Percentiles rank a stretch among this genome's conserved stretches.
These are phyloP conservation scores for Parotocinclus haroldoi DNA, from an alignment of 2,797 vertebrate species.

Conservation along the genomic window DNA sequence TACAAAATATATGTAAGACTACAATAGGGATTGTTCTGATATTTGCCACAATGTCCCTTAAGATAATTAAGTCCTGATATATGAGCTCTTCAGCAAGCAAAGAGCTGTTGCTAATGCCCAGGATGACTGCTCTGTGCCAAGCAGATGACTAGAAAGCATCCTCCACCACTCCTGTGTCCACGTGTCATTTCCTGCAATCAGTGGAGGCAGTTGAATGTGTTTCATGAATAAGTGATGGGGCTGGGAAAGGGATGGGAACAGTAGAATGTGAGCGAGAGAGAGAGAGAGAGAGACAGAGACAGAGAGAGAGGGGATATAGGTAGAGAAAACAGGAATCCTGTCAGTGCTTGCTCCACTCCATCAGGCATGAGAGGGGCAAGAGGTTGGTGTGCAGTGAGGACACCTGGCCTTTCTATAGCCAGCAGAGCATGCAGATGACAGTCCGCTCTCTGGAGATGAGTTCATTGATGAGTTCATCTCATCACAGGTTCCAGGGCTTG, in stretches of 20 bases:
- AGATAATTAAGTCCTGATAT: constrained; percentile 34
- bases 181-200: constrained; percentile 44
- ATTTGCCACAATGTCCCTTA: constrained; percentile 20
- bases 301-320: constrained; percentile 34
- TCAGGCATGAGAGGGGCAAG: constrained; percentile 35
- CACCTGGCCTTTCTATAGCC: constrained; percentile 43
- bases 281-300: background rate
- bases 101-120: constrained; percentile 8
- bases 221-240: constrained; percentile 53
- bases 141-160: constrained; percentile 46
- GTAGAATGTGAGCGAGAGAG: constrained; percentile 17
- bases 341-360: constrained; percentile 43
- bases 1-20: too few relatives aligned
- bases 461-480: constrained; percentile 38
- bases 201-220: constrained; percentile 48
- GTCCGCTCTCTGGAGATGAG: constrained; percentile 44
- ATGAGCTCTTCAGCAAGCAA: constrained; percentile 32
- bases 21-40: too few relatives aligned
- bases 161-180: constrained; percentile 50
- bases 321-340: constrained; percentile 43
- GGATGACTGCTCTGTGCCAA: constrained; percentile 27
- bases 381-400: constrained; percentile 29
- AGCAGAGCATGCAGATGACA: constrained; percentile 37
- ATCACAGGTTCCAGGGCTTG: constrained; percentile 30
- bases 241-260: constrained; percentile 31